Evolutionary conservation across 2,797 vertebrate genomes (phyloP), one percentile per base, ranked within the genome.

Genomic region (Megaceryle alcyon): DNA sequence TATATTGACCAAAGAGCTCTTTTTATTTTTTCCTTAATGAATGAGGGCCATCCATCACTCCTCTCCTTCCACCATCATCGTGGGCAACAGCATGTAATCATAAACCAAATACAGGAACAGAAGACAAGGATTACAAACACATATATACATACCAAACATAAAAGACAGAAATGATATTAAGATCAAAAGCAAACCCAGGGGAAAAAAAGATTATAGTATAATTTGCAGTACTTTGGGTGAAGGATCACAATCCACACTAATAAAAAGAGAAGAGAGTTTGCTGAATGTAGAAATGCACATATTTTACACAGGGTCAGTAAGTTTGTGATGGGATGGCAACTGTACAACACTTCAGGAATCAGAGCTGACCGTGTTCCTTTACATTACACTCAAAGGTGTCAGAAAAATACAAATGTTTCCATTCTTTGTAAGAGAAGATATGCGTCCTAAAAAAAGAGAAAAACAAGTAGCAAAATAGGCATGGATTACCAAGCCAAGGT

Each of bases 81-180:
- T 22, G 86, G 69, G 92, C 44, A 92, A 93, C 31, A 78, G 76
- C 75, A 88, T 97, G 97, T 97, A 96, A 95, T 88, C 37, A 19
- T 93, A 96, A 97, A 97, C 51, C 81, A 94, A 95, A 83, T 29
- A 80, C 0, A 4, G 77, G 70, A 88, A 87, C 13, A 51, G 82
- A 95, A 85, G 59, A 46, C 33, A 60, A 94, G 65, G 72, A 92
- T 88, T 96, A 97, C 92, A 95, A 96, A 96, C 92, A 73, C 76
- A 59, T 96, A 96, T 90, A 82, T 94, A 97, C 93, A 96, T 86
- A 86, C 28, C 46, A 59, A 95, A 94, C 77, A 92, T 31, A 86
- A 88, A 86, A 91, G 85, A 71, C 46, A 78, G 65, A 54, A 77
- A 83, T 21, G 71, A 57, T 48, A 90, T 60, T 79, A 85, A 79